Evolutionary conservation across 2,113 vertebrate species (phyloP), one percentile per base, ranked within the genome.

Genomic region (Melospiza melodia): DNA sequence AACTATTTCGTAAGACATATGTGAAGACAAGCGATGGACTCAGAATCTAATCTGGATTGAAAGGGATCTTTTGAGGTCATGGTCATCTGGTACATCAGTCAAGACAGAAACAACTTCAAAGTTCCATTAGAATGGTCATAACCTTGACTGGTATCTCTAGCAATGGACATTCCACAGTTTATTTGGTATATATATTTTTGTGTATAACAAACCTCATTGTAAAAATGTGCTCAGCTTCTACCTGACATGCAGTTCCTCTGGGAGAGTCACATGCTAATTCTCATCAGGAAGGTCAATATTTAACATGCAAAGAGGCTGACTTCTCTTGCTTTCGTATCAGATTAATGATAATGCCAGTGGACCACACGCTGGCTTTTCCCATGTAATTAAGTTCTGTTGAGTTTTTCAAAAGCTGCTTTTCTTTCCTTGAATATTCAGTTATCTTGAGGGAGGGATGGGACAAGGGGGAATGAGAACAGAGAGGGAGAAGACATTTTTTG

Each of bases 171-270:
- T 77, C n/a, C 11, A 18, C 8, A 54, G 10, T 18, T 74, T 69
- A 15, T 78, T 37, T 51, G 30, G 7, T 51, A 19, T 48, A 55
- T 51, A 20, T 71, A 3, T 49, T 91, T 66, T 35, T 62, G 5
- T 37, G 8, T 10, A 4, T 54, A 82, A 77, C 0, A 0, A 69
- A 49, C 6, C 1, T n/a, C 3, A 2, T 27, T 69, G 31, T 62
- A 52, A 46, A 89, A 86, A 69, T 57, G 17, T 41, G 15, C 9
- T 65, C 24, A 77, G 30, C 10, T 85, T 88, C 48, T 43, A 52
- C 5, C 4, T 94, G 71, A 82, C 10, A 15, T n/a, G 7, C 7
- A 35, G 28, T 18, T 82, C 41, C 22, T 78, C 62, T 48, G 13
- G 10, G 52, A 41, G 19, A 93, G 18, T 48, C 39, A 69, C 21